Percentiles rank a stretch among this genome's conserved stretches.
phyloP scores from a whole-genome alignment of 1,140 invertebrate genomes.

The Anadara kagoshimensis region DNA sequence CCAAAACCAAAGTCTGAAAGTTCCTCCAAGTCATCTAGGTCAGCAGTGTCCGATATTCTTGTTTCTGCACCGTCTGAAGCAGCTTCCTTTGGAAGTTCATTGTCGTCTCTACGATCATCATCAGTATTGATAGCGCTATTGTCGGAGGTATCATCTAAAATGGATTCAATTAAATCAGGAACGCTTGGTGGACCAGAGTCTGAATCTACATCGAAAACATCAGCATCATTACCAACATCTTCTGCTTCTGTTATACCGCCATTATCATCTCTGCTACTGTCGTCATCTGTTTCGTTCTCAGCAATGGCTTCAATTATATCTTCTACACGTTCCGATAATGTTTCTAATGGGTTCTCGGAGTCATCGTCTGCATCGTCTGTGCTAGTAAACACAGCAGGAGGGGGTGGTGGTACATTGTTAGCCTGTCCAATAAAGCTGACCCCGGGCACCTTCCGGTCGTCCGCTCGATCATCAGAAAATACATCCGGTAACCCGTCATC shows the following conservation, averaged over 20 bases:
- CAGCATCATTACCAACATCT: constrained; percentile 1
- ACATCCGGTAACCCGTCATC: neutral
- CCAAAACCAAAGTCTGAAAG: neutral
- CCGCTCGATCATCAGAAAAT: neutral
- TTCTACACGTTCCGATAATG: neutral
- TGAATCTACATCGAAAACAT: constrained; percentile 17
- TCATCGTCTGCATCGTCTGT: neutral
- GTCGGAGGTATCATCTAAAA: neutral
- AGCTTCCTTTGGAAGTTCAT: neutral
- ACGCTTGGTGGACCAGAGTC: neutral
- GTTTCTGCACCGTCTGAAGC: neutral
- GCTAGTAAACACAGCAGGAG: neutral
- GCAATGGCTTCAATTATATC: neutral
- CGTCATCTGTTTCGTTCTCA: constrained; percentile 1
- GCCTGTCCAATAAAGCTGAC: neutral
- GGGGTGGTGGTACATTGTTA: neutral
- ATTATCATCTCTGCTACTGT: neutral
- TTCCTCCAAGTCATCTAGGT: neutral
- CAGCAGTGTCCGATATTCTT: neutral
- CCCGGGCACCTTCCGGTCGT: neutral
- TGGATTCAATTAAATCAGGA: neutral
- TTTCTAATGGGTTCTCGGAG: neutral
- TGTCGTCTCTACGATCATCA: neutral
- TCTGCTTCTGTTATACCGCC: neutral
- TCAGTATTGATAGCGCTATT: neutral